Base-by-base conservation (phyloP, 2,113 vertebrate genomes). In the Phalacrocorax brasilianus region DNA sequence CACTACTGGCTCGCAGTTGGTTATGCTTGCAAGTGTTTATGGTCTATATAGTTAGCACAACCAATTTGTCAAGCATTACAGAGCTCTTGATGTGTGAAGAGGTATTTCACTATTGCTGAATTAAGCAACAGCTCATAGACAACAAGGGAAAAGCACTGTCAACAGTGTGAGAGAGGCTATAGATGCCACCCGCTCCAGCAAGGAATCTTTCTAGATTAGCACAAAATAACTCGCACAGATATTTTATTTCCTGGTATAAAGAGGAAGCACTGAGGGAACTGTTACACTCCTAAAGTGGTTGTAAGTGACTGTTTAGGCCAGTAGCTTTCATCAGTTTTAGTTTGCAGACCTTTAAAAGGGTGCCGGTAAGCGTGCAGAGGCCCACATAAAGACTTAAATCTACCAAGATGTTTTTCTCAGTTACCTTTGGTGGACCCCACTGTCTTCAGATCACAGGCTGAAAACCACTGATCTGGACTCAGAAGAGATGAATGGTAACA, bases 101-200 rank as follows among this genome's bases (percentile, higher is more conserved):
- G 61, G 92, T 85, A 95, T 96, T 95, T 90, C 89, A 77, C 89
- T 81, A 73, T 27, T 89, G 84, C 88, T 71, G 62, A 94, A 94
- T 94, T 96, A 95, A 96, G 90, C 93, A 96, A 89, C 72, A 91
- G 96, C 78, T 86, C 59, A 93, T 12, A 88, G 71, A 81, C 75
- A 93, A 91, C 49, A 68, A 24, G 38, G 13, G 63, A 85, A 95
- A 88, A 86, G 68, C 62, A 53, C 63, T 86, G 85, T 58, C 89
- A 96, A 68, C 56, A 83, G 62, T 38, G 77, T 76, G 68, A 74
- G 74, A 83, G 79, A 95, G 35, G 59, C 62, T 40, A 56, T 3
- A 58, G 78, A 71, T 56, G 72, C 76, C 65, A 81, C 68, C 38
- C 61, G 56, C 88, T 47, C 30, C 52, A 92, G 61, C 63, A 78